phyloP scores from a whole-genome alignment of 2,888 invertebrate species.

The Lissonota sp. region DNA sequence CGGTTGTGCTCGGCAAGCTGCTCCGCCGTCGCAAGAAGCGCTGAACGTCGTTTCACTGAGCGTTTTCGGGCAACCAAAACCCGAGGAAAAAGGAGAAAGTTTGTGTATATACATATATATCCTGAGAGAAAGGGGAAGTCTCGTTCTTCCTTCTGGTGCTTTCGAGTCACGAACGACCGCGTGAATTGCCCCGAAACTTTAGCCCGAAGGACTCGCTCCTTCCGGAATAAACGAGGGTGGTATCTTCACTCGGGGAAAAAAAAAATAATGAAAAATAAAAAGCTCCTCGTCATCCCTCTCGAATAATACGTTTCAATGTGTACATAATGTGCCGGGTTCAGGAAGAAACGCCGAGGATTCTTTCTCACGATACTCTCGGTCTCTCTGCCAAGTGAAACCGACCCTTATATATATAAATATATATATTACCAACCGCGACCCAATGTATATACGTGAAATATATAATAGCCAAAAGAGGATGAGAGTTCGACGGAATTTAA shows the following conservation, averaged over 20 bases:
- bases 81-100: neutral
- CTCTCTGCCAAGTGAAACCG: too few species aligned
- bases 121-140: neutral
- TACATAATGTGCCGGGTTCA: too few species aligned
- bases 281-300: constrained; percentile 15
- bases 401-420: neutral
- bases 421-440: neutral
- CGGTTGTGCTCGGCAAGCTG: too few species aligned
- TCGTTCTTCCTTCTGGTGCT: constrained; percentile 28
- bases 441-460: constrained; percentile 2
- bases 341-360: too few species aligned
- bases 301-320: neutral
- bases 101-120: too few species aligned
- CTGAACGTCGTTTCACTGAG: too few species aligned
- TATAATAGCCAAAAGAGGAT: neutral
- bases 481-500: constrained; percentile 56
- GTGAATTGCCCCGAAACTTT: constrained; percentile 53
- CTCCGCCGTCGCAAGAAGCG: too few species aligned
- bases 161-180: constrained; percentile 49
- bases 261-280: constrained; percentile 53
- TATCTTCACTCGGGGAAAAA: neutral
- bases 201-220: neutral
- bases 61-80: too few species aligned
- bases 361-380: too few species aligned
- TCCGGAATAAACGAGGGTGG: constrained; percentile 18